These are phyloP conservation scores for Rostratula benghalensis DNA, from an alignment of 2,113 vertebrate genomes.

Conservation along the genomic window DNA sequence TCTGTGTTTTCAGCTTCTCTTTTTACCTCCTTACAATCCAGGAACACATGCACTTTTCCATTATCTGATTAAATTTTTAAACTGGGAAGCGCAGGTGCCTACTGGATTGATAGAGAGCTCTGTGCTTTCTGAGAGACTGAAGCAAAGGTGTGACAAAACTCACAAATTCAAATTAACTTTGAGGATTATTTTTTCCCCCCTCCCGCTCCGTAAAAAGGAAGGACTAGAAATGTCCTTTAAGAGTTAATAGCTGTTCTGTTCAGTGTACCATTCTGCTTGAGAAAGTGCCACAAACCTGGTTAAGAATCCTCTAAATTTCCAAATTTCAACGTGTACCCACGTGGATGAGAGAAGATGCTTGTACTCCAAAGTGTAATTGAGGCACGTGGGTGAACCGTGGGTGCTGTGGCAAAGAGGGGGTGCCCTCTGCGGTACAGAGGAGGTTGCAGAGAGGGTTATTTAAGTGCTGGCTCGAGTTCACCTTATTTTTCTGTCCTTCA, in stretches of 20 bases:
- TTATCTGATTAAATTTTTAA: not conserved
- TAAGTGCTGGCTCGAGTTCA: not conserved
- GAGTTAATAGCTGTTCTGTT: not conserved
- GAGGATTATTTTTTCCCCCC: not conserved
- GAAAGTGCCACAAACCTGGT: not conserved
- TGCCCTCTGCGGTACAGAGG: not conserved
- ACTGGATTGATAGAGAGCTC: not conserved
- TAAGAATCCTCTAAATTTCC: not conserved
- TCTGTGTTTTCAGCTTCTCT: not conserved
- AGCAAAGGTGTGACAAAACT: not conserved
- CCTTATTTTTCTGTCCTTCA: not conserved
- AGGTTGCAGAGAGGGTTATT: not conserved
- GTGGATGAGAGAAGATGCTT: not conserved
- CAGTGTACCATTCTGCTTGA: not conserved
- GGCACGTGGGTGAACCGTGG: not conserved
- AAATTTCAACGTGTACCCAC: not conserved
- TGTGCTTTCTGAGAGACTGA: not conserved
- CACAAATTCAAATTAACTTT: not conserved
- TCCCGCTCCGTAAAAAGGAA: not conserved
- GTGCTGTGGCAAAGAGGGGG: not conserved
- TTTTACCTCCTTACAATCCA: not conserved
- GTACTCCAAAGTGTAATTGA: not conserved
- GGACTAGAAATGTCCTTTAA: not conserved
- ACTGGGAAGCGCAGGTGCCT: not conserved
- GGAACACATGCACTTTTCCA: accelerated